Evolutionary conservation across 2,888 invertebrate species (phyloP).

Genomic region (Drosophila emarginata): DNA sequence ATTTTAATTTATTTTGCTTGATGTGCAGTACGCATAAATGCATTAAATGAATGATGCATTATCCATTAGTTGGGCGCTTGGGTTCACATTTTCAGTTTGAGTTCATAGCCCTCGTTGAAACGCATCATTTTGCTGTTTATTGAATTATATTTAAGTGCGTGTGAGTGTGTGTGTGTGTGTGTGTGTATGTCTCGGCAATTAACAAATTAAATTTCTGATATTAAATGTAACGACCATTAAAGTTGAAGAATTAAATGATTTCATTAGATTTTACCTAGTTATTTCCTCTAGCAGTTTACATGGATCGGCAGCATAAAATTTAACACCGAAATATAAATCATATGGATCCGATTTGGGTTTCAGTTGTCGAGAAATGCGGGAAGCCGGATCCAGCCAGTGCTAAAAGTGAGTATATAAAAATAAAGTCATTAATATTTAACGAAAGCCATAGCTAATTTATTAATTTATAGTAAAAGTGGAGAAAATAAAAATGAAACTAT

Average conservation of each 20-base stretch:
- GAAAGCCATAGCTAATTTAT: no score
- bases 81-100: constrained; percentile 24
- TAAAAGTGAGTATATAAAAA: constrained; percentile 80
- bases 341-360: constrained; percentile 88
- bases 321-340: constrained; percentile 97
- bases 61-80: constrained; percentile 61
- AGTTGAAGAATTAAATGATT: constrained; percentile 13
- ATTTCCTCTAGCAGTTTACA: constrained; percentile 98
- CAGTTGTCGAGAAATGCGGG: constrained; percentile 93
- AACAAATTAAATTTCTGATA: constrained; percentile 68
- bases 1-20: constrained; percentile 58
- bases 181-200: constrained; percentile 49
- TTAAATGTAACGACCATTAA: constrained; percentile 45
- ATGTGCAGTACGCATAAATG: constrained; percentile 56
- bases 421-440: no score
- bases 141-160: constrained; percentile 50
- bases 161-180: constrained; percentile 30
- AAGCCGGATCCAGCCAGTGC: constrained; percentile 97
- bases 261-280: constrained; percentile 87
- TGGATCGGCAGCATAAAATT: constrained; percentile 98
- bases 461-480: no score
- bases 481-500: constrained; percentile 19
- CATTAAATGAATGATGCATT: constrained; percentile 65
- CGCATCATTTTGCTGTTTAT: constrained; percentile 65
- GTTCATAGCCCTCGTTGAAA: constrained; percentile 9